Base-by-base conservation (phyloP, 2,113 vertebrate species). In the Dipodomys stephensi region DNA sequence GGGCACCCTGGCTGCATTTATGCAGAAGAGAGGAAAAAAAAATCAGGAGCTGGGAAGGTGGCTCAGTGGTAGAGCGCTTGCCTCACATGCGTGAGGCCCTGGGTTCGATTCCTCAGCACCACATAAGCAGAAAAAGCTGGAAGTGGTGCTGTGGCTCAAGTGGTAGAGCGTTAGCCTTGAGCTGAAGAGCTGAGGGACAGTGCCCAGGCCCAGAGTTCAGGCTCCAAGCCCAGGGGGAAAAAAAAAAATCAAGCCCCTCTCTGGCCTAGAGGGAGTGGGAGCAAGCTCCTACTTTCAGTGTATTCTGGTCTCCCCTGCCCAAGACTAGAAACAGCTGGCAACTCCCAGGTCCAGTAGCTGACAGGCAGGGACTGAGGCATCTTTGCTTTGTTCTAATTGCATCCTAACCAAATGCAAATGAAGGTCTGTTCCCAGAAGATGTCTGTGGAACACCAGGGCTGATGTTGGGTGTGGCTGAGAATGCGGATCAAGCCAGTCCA, bases 351-450 rank as follows among this genome's bases (percentile, higher is more conserved):
- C 68, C 19, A 4, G 64, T 69, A n/a, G n/a, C 92, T 79, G 39
- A 7, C 18, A 44, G 83, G 74, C 76, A 35, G 71, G 72, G 62
- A 46, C 67, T 10, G 67, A 44, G 7, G 28, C 35, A 32, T 28
- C 44, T 4, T 1, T 6, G 39, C 28, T 62, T 15, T 44, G 39
- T 67, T 49, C 80, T 49, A 28, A 7, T 49, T 27, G 32, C 69
- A 68, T 69, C 9, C 76, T 44, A 90, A 87, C 84, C 85, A 68
- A 39, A 19, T 7, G 49, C 74, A 53, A 88, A 91, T 49, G 49
- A 49, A 49, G 49, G 8, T 49, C 49, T 49, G 49, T 49, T 57
- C 16, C 53, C 53, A 57, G 12, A 3, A 57, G 53, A 11, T 18
- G 53, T 57, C 53, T 57, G 53, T 57, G 53, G 49, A 49, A 49